Conservation (phyloP, 2,888 invertebrate genomes). For the Scaeva pyrastri region DNA sequence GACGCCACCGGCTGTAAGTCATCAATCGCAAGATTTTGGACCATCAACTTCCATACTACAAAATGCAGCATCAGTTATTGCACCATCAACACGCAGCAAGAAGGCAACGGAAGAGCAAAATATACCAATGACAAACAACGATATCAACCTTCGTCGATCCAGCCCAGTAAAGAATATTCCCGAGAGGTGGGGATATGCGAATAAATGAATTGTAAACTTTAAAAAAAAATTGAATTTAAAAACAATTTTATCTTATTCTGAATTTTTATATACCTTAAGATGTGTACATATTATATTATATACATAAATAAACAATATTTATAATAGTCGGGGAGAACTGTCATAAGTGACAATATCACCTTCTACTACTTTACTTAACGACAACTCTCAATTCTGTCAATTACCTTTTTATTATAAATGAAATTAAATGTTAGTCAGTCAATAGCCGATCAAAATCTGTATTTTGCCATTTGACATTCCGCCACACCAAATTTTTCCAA, state of each 20-base stretch:
- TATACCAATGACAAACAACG: conserved; percentile 2
- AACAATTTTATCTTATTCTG: background rate
- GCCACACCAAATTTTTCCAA: conserved; percentile 4
- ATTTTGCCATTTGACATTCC: conserved; percentile 32
- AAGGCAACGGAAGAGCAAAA: background rate
- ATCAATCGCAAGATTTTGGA: background rate
- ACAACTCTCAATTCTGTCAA: background rate
- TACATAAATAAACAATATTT: background rate
- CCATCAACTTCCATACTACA: conserved; percentile 1
- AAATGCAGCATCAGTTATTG: background rate
- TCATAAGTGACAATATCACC: background rate
- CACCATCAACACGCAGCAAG: background rate
- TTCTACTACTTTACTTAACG: background rate
- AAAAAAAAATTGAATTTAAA: background rate
- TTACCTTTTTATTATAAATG: too few relatives aligned
- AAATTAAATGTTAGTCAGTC: too few relatives aligned
- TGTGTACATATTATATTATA: background rate
- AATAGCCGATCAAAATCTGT: background rate
- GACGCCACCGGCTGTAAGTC: background rate
- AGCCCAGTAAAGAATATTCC: conserved; percentile 26
- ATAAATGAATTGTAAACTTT: conserved; percentile 1
- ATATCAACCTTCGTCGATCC: conserved; percentile 19
- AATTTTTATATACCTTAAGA: background rate
- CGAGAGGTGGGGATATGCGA: conserved; percentile 21
- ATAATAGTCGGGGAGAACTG: conserved; percentile 14